Conservation (phyloP, 2,888 invertebrate species). For the Machimus rusticus region DNA sequence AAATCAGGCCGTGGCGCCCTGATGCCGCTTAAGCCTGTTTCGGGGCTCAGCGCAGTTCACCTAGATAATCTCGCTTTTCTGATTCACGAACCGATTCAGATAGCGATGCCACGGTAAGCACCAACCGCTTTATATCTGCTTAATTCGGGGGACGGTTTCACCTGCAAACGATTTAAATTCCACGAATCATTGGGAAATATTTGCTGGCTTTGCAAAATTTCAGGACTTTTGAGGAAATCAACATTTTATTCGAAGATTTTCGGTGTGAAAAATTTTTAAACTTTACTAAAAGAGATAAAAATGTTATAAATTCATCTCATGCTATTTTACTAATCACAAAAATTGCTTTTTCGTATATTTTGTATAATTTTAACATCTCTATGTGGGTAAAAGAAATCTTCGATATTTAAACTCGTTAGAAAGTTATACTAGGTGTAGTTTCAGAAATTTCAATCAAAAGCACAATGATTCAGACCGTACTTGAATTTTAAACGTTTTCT, state of each 20-base stretch:
- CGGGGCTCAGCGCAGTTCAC: not conserved
- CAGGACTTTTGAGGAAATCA: not conserved
- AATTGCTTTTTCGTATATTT: no score
- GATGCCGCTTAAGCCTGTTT: slow-evolving; percentile 1
- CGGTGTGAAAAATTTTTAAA: no score
- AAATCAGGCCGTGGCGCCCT: not conserved
- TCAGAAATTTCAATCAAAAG: no score
- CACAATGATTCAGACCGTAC: no score
- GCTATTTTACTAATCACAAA: no score
- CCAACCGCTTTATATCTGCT: not conserved
- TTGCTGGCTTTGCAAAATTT: not conserved
- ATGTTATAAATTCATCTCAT: no score
- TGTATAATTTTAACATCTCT: no score
- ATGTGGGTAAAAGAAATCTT: no score
- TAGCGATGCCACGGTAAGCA: not conserved
- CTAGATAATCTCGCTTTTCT: not conserved
- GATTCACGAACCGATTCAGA: not conserved
- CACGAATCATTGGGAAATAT: not conserved
- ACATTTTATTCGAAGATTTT: not conserved
- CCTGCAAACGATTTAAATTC: not conserved
- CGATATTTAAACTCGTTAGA: no score
- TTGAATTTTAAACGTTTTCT: no score
- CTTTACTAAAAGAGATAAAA: no score
- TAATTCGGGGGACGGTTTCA: not conserved
- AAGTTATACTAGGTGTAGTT: no score